Conservation (phyloP, 2,113 vertebrate genomes). For the Okapia johnstoni region DNA sequence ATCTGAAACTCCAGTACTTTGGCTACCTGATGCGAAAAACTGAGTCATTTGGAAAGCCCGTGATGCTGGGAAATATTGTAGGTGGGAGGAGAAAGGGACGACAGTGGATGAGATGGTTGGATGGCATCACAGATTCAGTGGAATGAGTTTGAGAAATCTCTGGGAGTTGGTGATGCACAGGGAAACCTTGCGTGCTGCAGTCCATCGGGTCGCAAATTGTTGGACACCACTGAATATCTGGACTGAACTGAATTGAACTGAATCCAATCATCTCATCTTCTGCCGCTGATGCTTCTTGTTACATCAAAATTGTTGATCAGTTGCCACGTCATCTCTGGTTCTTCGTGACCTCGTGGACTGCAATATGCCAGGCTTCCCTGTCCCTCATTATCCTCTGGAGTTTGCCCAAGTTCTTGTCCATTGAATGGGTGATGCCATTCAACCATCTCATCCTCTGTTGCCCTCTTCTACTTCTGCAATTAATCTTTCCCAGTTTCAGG, state of each 20-base stretch:
- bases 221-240: neutral
- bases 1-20: neutral
- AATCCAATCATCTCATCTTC: neutral
- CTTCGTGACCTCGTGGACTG: fast-evolving
- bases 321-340: neutral
- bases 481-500: neutral
- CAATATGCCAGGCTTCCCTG: neutral
- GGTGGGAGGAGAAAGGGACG: neutral
- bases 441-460: neutral
- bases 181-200: neutral
- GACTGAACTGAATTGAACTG: neutral
- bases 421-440: neutral
- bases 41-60: neutral
- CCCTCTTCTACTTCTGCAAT: neutral
- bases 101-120: neutral
- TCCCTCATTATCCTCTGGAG: neutral
- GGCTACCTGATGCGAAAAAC: neutral
- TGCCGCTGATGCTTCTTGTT: fast-evolving
- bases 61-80: neutral
- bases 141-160: neutral
- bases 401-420: neutral
- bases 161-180: neutral
- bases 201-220: neutral
- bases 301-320: neutral
- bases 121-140: neutral